Evolutionary conservation across 2,888 invertebrate genomes (phyloP), one percentile per base, ranked within the genome.

Genomic region (Osmoderma eremita): DNA sequence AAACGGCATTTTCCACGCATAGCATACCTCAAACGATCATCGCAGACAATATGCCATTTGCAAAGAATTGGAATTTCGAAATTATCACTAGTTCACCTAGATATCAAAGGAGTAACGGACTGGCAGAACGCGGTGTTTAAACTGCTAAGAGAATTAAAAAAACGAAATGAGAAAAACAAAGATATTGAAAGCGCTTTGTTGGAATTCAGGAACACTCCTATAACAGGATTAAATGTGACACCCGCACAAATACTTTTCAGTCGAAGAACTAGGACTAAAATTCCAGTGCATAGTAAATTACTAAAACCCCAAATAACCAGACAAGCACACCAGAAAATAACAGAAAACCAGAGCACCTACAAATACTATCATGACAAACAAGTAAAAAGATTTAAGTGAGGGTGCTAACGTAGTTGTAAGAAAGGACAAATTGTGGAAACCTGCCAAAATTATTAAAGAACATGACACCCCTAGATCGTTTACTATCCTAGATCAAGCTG

Each of bases 171-270:
- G 10, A 53, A 18, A 50, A 53, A 65, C 10, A n/a, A 18, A 38
- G 67, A 72, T 12, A 17, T 67, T 58, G 24, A 63, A 1, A 41
- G 15, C 8, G 51, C 42, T 15, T 54, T 65, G 15, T 36, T 72
- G 13, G 61, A 69, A 49, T 69, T 67, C 36, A 48, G 67, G 39
- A 68, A 64, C 39, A 69, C 68, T 1, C 68, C 67, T 15, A 54
- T 70, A 12, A 42, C 38, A 13, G 17, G 42, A 20, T 10, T 67
- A 38, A 56, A 67, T 15, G 15, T 66, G 8, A 62, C 70, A 41
- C 67, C 68, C 0, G n/a, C 63, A 30, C 58, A 71, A 67, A 30
- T 72, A 10, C 18, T 70, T 41, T 50, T 67, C 22, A 67, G 67
- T 20, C 45, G 71, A 41, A 45, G 24, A 48, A 39, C 51, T 18